Evolutionary conservation across 2,888 invertebrate genomes (phyloP).

Genomic region (Oligia latruncula): DNA sequence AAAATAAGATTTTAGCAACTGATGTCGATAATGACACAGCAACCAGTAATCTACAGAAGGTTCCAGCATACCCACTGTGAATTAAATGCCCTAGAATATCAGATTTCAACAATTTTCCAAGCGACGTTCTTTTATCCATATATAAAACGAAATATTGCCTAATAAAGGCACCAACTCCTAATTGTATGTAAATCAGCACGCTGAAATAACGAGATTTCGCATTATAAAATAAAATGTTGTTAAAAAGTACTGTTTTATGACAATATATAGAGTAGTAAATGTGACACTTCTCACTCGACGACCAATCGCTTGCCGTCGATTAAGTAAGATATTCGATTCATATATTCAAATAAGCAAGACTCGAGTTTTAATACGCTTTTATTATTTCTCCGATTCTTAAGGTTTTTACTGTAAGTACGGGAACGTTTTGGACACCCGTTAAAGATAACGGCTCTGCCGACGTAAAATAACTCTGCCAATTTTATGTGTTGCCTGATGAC

Average conservation of each 20-base stretch:
- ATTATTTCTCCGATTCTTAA: slow-evolving; percentile 73
- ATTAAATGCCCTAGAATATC: slow-evolving; percentile 36
- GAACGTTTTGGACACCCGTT: slow-evolving; percentile 67
- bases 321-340: slow-evolving; percentile 79
- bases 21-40: background rate
- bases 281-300: slow-evolving; percentile 80
- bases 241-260: slow-evolving; percentile 78
- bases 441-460: slow-evolving; percentile 73
- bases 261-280: slow-evolving; percentile 80
- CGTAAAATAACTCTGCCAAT: slow-evolving; percentile 68
- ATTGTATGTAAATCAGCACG: slow-evolving; percentile 71
- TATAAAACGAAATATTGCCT: slow-evolving; percentile 45
- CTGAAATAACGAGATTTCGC: slow-evolving; percentile 69
- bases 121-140: slow-evolving; percentile 14
- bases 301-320: slow-evolving; percentile 78
- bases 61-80: background rate
- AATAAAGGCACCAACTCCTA: slow-evolving; percentile 67
- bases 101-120: slow-evolving; percentile 42
- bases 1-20: slow-evolving; percentile 27
- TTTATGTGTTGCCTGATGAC: slow-evolving; percentile 66
- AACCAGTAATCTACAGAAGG: background rate
- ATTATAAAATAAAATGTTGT: slow-evolving; percentile 73
- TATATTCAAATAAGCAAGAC: slow-evolving; percentile 78
- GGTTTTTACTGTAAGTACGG: slow-evolving; percentile 67
- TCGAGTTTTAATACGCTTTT: slow-evolving; percentile 73